A percentile compares a stretch with the other conserved stretches of the same genome.
Conservation (phyloP, 1,140 invertebrate genomes). For the Caenorhabditis brenneri region DNA sequence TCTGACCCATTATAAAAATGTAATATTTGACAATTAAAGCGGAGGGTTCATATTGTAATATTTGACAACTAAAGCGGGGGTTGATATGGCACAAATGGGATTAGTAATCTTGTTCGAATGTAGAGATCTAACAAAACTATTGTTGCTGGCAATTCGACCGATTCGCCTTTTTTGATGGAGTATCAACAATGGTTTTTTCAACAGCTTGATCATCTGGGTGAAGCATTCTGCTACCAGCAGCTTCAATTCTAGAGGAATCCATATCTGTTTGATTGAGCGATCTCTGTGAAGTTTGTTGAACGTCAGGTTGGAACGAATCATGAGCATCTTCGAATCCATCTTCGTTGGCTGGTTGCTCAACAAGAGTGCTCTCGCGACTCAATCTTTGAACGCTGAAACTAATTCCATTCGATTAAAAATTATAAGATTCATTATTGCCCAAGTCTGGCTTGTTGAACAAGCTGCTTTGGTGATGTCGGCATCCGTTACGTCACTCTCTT, state of each 20-base stretch:
- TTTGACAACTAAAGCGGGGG: background rate
- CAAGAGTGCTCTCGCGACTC: background rate
- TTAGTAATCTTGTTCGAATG: background rate
- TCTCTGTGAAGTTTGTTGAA: background rate
- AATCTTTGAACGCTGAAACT: background rate
- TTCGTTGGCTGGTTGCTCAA: background rate
- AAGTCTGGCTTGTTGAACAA: background rate
- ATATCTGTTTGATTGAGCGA: background rate
- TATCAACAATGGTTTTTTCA: background rate
- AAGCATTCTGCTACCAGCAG: background rate
- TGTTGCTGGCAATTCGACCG: conserved; percentile 25
- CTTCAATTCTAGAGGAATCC: background rate
- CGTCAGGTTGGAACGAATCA: background rate
- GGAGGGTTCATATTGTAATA: background rate
- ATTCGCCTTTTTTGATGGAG: conserved; percentile 24
- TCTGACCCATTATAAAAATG: background rate
- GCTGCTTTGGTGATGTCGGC: conserved; percentile 3
- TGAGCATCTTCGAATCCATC: background rate
- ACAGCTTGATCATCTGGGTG: background rate
- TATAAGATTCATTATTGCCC: background rate
- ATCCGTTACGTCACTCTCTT: background rate
- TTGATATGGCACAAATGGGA: background rate
- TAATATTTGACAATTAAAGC: background rate
- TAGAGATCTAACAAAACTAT: background rate
- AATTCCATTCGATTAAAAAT: background rate